Base-by-base conservation (phyloP, 2,888 invertebrate genomes). In the Sarcophaga caerulescens region DNA sequence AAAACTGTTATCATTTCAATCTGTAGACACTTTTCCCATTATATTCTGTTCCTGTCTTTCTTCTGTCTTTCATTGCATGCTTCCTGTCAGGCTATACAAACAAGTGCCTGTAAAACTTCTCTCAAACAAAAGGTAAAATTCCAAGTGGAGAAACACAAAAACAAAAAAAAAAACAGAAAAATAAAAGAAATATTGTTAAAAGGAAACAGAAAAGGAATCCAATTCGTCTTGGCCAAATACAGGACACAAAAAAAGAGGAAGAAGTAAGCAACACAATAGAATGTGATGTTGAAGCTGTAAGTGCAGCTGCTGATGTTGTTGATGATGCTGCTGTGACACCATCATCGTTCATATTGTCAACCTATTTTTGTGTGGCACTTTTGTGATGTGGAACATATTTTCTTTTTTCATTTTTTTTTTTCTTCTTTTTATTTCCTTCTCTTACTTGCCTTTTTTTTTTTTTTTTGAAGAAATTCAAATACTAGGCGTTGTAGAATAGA, bases 381-480 rank as follows among this genome's bases (percentile, higher is more conserved):
- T 78, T 85, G 73, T 84, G 70, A 79, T 79, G 65, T 75, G 75
- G 75, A 84, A 69, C 79, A 84, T 84, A 84, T 80, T 84, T 45
- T 75, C 17, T 47, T 11, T 14, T n/a, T 59, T 52, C 63, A 57
- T 0, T 14, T 45, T n/a, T n/a, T n/a, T n/a, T n/a, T n/a, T n/a
- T n/a, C n/a, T n/a, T n/a, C n/a, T n/a, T n/a, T n/a, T 59, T n/a
- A 10, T 21, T 59, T 19, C 52, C n/a, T 10, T 10, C 60, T 35
- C 19, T 21, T 44, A 1, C 14, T 71, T 35, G 8, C 14, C 62
- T 52, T 71, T 14, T 21, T 66, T 66, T 12, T 14, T 45, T 35
- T 65, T 45, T 11, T n/a, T 4, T 47, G 3, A 17, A 52, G 52
- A 52, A 52, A 17, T 1, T 14, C 4, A 17, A 52, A 52, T 35